phyloP scores from a whole-genome alignment of 2,113 vertebrate genomes.

The Albula glossodonta region DNA sequence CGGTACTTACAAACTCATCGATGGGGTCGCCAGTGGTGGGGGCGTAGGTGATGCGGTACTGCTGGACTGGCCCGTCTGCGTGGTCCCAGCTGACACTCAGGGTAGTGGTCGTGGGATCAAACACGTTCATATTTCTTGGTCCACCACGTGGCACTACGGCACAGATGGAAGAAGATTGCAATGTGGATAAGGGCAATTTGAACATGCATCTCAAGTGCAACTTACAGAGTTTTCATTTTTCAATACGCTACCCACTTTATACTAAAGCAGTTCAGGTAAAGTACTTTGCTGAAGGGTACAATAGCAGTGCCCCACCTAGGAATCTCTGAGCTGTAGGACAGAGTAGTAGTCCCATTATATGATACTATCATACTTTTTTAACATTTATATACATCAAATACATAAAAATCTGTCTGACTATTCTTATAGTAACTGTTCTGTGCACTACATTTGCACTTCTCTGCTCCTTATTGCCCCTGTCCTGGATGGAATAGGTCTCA shows the following conservation, averaged over 20 bases:
- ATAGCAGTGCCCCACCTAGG: too few species aligned
- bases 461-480: neutral
- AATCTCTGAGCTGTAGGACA: too few species aligned
- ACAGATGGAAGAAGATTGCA: neutral
- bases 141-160: constrained; percentile 84
- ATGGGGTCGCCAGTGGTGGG: constrained; percentile 90
- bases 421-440: neutral
- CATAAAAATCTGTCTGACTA: neutral
- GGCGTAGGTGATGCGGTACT: constrained; percentile 91
- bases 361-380: too few species aligned
- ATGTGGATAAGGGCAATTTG: too few species aligned
- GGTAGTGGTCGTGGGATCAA: constrained; percentile 86
- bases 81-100: constrained; percentile 93
- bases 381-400: too few species aligned
- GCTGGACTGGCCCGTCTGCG: constrained; percentile 87
- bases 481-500: neutral
- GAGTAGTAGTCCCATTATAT: too few species aligned
- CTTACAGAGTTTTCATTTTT: too few species aligned
- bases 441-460: neutral
- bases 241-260: too few species aligned
- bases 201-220: too few species aligned
- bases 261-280: too few species aligned
- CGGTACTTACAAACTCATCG: constrained; percentile 85
- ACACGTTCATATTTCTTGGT: constrained; percentile 87
- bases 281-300: too few species aligned